Base-by-base conservation (phyloP, 2,113 vertebrate species). In the Loxodonta africana region DNA sequence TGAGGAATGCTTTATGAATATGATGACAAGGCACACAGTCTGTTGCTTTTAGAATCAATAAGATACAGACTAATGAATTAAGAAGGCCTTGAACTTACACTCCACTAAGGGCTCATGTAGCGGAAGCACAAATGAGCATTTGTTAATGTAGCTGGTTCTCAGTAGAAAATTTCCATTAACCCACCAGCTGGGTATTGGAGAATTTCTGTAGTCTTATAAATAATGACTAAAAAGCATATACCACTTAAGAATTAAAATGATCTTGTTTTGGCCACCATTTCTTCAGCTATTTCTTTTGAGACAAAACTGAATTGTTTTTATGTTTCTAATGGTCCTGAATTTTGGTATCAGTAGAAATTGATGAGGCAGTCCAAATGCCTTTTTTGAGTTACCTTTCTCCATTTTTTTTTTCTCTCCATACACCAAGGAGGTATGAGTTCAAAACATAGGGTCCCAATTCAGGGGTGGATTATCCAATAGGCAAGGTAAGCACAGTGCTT, bases 31-130 rank as follows among this genome's bases (percentile, higher is more conserved):
- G 95, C 92, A 74, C 63, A 89, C 78, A 23, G 48, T 82, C 62
- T 69, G 33, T 73, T 90, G 94, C 77, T 95, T 91, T 93, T 95
- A 78, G 95, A 97, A 98, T 95, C 95, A 94, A 60, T 94, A 96
- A 83, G 91, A 57, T 85, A 95, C 92, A 0, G 0, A 63, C 94
- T 88, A 90, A 95, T 86, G 94, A 96, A 97, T 96, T 92, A 88
- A 89, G 65, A 95, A 97, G 95, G 73, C 80, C 82, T 90, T 74
- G 60, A 95, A 92, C 89, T 96, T 97, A 5, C 2, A 41, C 88
- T 89, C 95, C 85, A 62, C 74, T 46, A 46, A 48, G 8, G 74
- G 83, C 71, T 60, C 63, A 1, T 25, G 46, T 1, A 88, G 73
- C 95, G 92, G 92, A 95, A n/a, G 18, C 33, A 73, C 78, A 91